Evolutionary conservation across 2,113 vertebrate species (phyloP).

Genomic region (Cyprinodon brontotheroides): DNA sequence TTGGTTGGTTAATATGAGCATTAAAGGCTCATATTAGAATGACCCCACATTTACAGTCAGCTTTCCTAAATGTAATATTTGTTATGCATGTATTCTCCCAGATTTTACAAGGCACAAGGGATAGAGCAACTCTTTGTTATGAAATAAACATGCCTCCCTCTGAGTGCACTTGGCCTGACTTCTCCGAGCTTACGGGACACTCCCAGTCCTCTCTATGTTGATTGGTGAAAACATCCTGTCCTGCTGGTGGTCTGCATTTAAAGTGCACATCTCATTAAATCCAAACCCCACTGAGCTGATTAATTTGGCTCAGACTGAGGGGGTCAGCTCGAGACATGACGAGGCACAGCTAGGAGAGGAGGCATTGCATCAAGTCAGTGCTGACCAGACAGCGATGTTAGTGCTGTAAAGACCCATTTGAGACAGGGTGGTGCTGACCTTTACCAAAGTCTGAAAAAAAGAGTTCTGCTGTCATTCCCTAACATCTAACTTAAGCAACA

Average conservation of each 20-base stretch:
- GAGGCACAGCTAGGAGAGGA: neutral
- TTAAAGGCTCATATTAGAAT: too few species aligned
- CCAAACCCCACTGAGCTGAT: conserved; percentile 35
- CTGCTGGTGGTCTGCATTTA: conserved; percentile 16
- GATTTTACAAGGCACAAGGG: neutral
- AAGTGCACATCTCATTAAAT: conserved; percentile 30
- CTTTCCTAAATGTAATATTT: neutral
- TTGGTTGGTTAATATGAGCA: too few species aligned
- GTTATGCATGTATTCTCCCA: neutral
- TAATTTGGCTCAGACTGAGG: conserved; percentile 33
- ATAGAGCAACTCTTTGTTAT: neutral
- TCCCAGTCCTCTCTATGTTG: neutral
- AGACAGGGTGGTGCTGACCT: conserved; percentile 36
- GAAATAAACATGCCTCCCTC: conserved; percentile 12
- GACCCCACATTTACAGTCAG: neutral
- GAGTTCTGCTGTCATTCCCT: conserved; percentile 2
- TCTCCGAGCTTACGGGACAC: neutral
- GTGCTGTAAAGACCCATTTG: conserved; percentile 15
- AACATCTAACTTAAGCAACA: conserved; percentile 4
- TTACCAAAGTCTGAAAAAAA: conserved; percentile 10
- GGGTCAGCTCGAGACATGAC: conserved; percentile 4
- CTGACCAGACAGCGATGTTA: conserved; percentile 43
- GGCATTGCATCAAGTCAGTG: conserved; percentile 19
- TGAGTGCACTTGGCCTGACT: neutral
- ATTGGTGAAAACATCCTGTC: conserved; percentile 21